Conservation (phyloP, 2,888 invertebrate genomes). For the Cyrtodaria siliqua region DNA sequence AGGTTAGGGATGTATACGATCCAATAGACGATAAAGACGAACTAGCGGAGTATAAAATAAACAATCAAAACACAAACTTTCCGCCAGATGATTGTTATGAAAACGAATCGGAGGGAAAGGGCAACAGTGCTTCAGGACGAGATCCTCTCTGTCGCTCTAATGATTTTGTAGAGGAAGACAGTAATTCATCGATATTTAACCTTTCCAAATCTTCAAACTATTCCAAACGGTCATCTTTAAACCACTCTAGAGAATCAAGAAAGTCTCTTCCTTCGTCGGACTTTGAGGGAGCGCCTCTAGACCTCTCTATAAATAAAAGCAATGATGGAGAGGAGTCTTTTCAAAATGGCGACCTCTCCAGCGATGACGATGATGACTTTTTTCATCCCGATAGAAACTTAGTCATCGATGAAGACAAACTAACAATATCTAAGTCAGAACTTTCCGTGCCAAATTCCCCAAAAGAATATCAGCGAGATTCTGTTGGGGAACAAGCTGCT, state of each 20-base stretch:
- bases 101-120: slow-evolving; percentile 15
- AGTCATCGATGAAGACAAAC: slow-evolving; percentile 40
- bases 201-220: slow-evolving; percentile 27
- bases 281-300: slow-evolving; percentile 50
- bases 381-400: slow-evolving; percentile 44
- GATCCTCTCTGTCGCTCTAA: slow-evolving; percentile 17
- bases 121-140: slow-evolving; percentile 14
- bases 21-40: slow-evolving; percentile 74
- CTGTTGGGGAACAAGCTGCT: slow-evolving; percentile 48
- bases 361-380: slow-evolving; percentile 53
- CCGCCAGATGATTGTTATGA: slow-evolving; percentile 62
- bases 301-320: slow-evolving; percentile 49
- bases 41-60: slow-evolving; percentile 75
- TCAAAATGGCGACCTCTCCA: slow-evolving; percentile 31
- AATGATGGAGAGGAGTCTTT: neutral
- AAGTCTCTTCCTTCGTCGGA: slow-evolving; percentile 29
- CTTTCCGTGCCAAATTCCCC: slow-evolving; percentile 2
- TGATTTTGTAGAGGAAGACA: slow-evolving; percentile 31
- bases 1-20: slow-evolving; percentile 66
- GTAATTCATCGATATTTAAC: slow-evolving; percentile 31
- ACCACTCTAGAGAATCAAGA: slow-evolving; percentile 42
- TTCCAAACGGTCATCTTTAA: slow-evolving; percentile 3
- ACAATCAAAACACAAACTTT: slow-evolving; percentile 75
- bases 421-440: neutral
- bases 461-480: slow-evolving; percentile 9